Base-by-base conservation (phyloP, 2,113 vertebrate genomes). In the Ophthalmolycus amberensis region DNA sequence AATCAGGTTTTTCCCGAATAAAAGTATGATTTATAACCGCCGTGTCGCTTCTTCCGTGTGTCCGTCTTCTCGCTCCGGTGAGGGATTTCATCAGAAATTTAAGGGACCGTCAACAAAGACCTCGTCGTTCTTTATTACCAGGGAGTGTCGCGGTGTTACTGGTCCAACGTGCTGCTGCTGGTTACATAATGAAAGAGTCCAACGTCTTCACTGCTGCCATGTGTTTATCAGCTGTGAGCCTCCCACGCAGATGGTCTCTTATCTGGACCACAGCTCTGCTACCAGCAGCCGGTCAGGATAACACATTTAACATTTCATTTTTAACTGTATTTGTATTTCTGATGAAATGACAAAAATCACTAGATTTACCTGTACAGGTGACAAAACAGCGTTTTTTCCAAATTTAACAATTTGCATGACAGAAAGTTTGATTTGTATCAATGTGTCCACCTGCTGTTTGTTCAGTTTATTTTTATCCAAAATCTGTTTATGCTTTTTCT, bases 51-150 rank as follows among this genome's bases (percentile, higher is more conserved):
- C 27, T 67, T 79, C 60, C 62, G 71, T 68, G 11, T 56, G 72
- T 66, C 25, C 4, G 58, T 68, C 54, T 4, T 9, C 20, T 1
- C n/a, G 63, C 69, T 71, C 12, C 50, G 18, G 58, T 27, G 11
- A 10, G 67, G 72, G 90, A 94, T 95, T 95, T 94, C 95, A 94
- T 95, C 94, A 95, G 94, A 95, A 84, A 93, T 2, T 20, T 18
- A 9, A 90, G 90, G 90, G 91, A 92, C 59, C 71, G 90, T 88
- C 84, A 8, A 2, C n/a, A 85, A 88, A 63, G 9, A 80, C 8
- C 58, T 8, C 14, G 48, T 16, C 0, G 9, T 3, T 29, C 40
- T 52, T 52, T 6, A 56, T 52, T 59, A 58, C 2, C 74, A 90
- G 92, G 91, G 89, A 88, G 4, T 59, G 86, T 92, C 83, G 25